Evolutionary conservation across 53 echinoderm and acorn worm genomes (phyloP), one percentile per base, ranked within the genome.

Genomic region (Paelopatides confundens): DNA sequence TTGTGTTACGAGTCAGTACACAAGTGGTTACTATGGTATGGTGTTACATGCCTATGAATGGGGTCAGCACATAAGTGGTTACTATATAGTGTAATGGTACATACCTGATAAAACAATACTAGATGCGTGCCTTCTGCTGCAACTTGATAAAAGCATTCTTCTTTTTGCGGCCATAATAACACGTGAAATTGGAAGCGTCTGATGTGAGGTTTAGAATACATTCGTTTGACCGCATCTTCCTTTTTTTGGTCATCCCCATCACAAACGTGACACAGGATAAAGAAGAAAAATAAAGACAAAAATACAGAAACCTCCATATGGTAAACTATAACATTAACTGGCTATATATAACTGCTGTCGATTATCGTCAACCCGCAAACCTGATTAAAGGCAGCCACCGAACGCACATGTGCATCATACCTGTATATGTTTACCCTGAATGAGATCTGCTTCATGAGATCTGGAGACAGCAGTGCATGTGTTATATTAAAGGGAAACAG

Each of bases 81-180:
- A n/a, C n/a, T 46, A 46, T 11, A 46, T 46, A 1, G 48, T 48
- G 14, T 12, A 18, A 3, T 2, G 18, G 13, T 17, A 26, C 74
- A 8, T 74, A 74, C 74, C 74, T 74, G 74, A 39, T 27, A 74
- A 46, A 43, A 74, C 2, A 74, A 21, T 37, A 26, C 24, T 33
- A 43, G 74, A 18, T 39, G n/a, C 26, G 40, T 6, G 35, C 74
- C 74, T 27, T 11, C 39, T 4, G 24, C 23, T 12, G 40, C 74
- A 24, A 39, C 74, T 46, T 74, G 40, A 46, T 74, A 74, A 29
- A 74, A 74, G 10, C 74, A 74, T 46, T 74, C 74, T 18, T 39
- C 39, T 26, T 46, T 46, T 37, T 74, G 40, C 14, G 74, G 40
- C 7, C 74, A 40, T 39, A 74, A 24, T 1, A 74, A 23, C 26